Evolutionary conservation across 1,140 invertebrate species (phyloP).

Genomic region (Trichomalopsis sarcophagae): DNA sequence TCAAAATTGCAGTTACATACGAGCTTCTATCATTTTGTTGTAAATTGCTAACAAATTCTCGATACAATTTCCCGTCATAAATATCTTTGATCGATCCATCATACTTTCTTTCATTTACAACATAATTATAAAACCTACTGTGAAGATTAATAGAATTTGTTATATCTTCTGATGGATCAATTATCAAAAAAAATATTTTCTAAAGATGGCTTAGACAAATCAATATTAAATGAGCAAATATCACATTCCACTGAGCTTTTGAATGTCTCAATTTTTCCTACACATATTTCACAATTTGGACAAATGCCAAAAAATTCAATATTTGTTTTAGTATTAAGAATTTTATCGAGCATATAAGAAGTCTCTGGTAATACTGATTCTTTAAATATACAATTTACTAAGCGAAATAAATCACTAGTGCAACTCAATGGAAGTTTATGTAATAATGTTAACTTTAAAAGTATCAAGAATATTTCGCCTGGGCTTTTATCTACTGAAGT

Average conservation of each 20-base stretch:
- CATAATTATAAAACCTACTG: slow-evolving; percentile 12
- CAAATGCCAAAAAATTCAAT: slow-evolving; percentile 4
- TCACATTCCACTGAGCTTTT: neutral
- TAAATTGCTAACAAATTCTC: slow-evolving; percentile 26
- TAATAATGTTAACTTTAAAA: neutral
- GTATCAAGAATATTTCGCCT: neutral
- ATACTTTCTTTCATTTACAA: slow-evolving; percentile 9
- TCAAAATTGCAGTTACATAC: slow-evolving; percentile 32
- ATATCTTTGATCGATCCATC: neutral
- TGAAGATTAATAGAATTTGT: neutral
- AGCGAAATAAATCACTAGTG: neutral
- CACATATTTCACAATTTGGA: slow-evolving; percentile 2
- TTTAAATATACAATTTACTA: too few species aligned
- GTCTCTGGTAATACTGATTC: neutral
- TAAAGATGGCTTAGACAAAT: neutral
- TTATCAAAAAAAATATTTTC: slow-evolving; percentile 22
- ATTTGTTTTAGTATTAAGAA: neutral
- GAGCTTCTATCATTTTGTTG: neutral
- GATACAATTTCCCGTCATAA: neutral
- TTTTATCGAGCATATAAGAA: neutral
- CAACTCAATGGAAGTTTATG: neutral
- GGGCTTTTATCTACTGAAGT: slow-evolving; percentile 1
- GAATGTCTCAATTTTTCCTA: slow-evolving; percentile 1
- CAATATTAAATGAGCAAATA: neutral
- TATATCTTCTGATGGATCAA: slow-evolving; percentile 18